These are phyloP conservation scores for Ctenoplectra terminalis DNA, from an alignment of 1,140 invertebrate species.

Conservation along the genomic window DNA sequence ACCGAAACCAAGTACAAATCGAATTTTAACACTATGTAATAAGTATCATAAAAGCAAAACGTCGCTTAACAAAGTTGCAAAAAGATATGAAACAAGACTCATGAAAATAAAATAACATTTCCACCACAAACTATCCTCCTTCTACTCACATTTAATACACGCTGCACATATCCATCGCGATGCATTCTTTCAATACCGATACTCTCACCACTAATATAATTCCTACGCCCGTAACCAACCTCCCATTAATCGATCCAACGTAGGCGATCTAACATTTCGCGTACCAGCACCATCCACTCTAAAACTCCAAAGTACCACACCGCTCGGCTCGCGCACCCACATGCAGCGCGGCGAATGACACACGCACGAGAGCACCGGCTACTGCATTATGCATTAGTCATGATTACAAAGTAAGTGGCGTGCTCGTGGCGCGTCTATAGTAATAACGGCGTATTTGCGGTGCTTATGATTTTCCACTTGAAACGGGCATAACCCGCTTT, in stretches of 20 bases:
- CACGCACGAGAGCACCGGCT: slow-evolving; percentile 54
- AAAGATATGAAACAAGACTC: no score
- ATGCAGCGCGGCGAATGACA: slow-evolving; percentile 4
- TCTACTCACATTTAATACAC: no score
- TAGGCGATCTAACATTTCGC: not conserved
- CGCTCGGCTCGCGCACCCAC: slow-evolving; percentile 1
- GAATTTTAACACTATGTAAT: no score
- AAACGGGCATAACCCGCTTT: slow-evolving; percentile 77
- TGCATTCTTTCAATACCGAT: no score
- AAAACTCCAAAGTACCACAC: no score
- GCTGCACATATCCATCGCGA: no score
- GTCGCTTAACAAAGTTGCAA: no score
- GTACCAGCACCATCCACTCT: not conserved
- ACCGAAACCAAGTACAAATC: no score
- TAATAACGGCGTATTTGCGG: slow-evolving; percentile 76
- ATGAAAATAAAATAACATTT: no score
- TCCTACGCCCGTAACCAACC: not conserved
- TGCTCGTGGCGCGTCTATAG: slow-evolving; percentile 71
- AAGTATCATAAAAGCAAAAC: no score
- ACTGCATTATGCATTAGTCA: slow-evolving; percentile 77
- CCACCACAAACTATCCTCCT: no score
- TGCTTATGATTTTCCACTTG: slow-evolving; percentile 78
- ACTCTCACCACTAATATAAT: not conserved
- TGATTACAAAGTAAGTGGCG: slow-evolving; percentile 78
- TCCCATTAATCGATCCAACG: not conserved